Conservation (phyloP, 2,113 vertebrate species). For the Hyperopisus bebe region DNA sequence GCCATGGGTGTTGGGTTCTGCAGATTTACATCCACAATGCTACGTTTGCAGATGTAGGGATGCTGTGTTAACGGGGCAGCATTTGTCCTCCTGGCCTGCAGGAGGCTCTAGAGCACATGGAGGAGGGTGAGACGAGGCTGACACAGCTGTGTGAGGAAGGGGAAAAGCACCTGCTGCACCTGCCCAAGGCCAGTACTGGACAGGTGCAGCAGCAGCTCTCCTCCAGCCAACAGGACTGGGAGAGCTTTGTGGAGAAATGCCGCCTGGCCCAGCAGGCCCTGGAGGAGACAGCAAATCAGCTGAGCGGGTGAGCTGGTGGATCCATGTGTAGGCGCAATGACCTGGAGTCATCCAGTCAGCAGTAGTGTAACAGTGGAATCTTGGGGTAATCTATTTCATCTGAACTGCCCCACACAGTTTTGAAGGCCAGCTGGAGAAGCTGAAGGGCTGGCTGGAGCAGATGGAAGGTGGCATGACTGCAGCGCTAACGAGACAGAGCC, state of each 20-base stretch:
- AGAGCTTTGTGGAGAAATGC: constrained; percentile 68
- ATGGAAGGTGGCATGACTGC: constrained; percentile 73
- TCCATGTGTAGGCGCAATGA: neutral
- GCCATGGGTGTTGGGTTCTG: neutral
- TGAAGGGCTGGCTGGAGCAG: constrained; percentile 75
- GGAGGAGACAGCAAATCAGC: constrained; percentile 67
- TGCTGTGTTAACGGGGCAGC: neutral
- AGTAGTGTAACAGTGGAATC: neutral
- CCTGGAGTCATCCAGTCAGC: neutral
- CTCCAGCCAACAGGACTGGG: constrained; percentile 74
- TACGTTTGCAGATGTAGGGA: neutral
- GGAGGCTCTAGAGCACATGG: constrained; percentile 61
- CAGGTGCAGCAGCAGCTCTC: constrained; percentile 74
- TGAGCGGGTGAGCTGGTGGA: constrained; percentile 51
- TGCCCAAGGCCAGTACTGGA: constrained; percentile 66
- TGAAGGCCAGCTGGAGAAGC: constrained; percentile 68
- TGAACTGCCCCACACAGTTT: constrained; percentile 60
- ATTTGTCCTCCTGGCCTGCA: constrained; percentile 39
- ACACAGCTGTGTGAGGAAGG: constrained; percentile 70
- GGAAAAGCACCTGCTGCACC: constrained; percentile 67
- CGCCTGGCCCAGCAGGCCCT: constrained; percentile 67
- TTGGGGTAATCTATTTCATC: neutral
- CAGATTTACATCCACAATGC: neutral
- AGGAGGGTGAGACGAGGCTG: constrained; percentile 70
- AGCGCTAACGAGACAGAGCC: constrained; percentile 67